Evolutionary conservation across 2,888 invertebrate genomes (phyloP).

Genomic region (Phaedon cochleariae): DNA sequence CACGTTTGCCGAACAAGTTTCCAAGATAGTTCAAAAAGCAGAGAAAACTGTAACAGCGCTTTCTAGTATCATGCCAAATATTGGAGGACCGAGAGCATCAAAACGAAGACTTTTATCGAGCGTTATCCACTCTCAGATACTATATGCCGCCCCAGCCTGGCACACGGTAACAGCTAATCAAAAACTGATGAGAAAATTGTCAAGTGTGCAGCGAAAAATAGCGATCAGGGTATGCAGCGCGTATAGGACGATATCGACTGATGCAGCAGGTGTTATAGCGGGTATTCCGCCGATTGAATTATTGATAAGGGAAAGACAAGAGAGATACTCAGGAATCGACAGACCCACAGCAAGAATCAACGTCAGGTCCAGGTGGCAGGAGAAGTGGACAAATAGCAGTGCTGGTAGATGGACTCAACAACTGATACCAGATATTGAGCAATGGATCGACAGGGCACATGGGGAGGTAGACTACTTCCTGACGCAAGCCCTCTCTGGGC

Average conservation of each 20-base stretch:
- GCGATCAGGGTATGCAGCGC: not conserved
- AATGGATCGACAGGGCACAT: not conserved
- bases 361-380: no score
- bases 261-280: no score
- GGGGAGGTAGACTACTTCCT: constrained; percentile 11
- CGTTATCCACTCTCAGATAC: no score
- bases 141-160: not conserved
- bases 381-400: no score
- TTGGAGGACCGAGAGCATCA: not conserved
- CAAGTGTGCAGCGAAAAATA: not conserved
- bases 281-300: no score
- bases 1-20: not conserved
- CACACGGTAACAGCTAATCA: not conserved
- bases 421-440: not conserved
- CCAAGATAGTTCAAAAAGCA: not conserved
- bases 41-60: not conserved
- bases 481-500: not conserved
- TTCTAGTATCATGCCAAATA: not conserved
- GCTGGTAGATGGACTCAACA: no score
- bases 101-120: not conserved
- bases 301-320: no score
- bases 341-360: no score
- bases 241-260: no score
- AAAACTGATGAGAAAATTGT: not conserved
- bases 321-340: no score